A percentile compares a stretch with the other conserved stretches of the same genome.
phyloP scores from a whole-genome alignment of 1,140 invertebrate genomes.

The Micrasema minimum region DNA sequence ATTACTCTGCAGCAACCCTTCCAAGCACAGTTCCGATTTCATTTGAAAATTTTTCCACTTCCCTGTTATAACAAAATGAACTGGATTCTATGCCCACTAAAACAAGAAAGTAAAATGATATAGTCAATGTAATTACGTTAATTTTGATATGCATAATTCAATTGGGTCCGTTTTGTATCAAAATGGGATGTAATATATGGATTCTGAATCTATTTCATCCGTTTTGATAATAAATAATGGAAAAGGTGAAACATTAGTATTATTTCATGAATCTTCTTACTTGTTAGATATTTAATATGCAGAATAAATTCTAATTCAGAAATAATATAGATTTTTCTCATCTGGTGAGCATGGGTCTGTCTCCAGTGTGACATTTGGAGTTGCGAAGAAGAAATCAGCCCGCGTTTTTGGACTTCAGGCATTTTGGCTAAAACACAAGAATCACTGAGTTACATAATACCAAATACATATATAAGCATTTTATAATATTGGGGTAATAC shows the following conservation, averaged over 20 bases:
- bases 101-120: conserved; percentile 46
- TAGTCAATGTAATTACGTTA: not conserved
- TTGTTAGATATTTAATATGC: conserved; percentile 65
- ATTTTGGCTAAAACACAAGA: conserved; percentile 57
- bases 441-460: too few relatives aligned
- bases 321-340: conserved; percentile 57
- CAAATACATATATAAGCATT: too few relatives aligned
- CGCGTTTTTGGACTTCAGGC: conserved; percentile 58
- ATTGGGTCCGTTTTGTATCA: too few relatives aligned
- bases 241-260: too few relatives aligned
- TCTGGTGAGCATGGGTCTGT: conserved; percentile 53
- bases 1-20: conserved; percentile 60
- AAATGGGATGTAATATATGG: conserved; percentile 8
- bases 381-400: conserved; percentile 59
- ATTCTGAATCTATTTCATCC: too few relatives aligned
- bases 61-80: conserved; percentile 60
- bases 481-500: too few relatives aligned
- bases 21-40: conserved; percentile 59
- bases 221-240: too few relatives aligned
- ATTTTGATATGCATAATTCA: too few relatives aligned
- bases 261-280: too few relatives aligned
- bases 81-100: conserved; percentile 64
- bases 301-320: conserved; percentile 64
- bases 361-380: conserved; percentile 61
- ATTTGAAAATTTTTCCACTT: conserved; percentile 59